Evolutionary conservation across 1,140 invertebrate species (phyloP), one percentile per base, ranked within the genome.

Genomic region (Leptinotarsa undecemlineata): DNA sequence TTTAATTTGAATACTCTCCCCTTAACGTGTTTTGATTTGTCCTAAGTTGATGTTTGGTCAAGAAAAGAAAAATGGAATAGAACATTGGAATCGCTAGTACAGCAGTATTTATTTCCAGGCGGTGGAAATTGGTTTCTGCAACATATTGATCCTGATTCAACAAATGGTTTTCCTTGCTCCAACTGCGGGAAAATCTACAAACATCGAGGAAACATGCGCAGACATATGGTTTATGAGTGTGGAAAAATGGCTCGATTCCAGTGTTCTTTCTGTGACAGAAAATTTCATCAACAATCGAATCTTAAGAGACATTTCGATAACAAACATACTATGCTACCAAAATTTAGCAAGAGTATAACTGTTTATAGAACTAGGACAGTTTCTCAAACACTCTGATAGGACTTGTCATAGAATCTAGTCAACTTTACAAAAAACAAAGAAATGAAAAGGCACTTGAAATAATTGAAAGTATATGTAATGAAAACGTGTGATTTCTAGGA

Each of bases 271-370:
- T 87, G 86, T 82, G 82, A 81, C 62, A 85, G 85, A 78, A 85
- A 85, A 72, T 88, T 87, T 78, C 86, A 86, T 67, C 86, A 87
- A 69, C 86, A 86, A 73, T 84, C 85, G 71, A 87, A 87, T 80
- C 81, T 87, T 69, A 85, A 86, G 73, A 81, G 86, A 63, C 86
- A 87, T 78, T 80, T 79, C 60, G 81, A 83, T 81, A 82, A 81
- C 76, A 80, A 81, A 81, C 79, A 78, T 74, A 76, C 76, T 63
- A 78, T 77, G 72, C 20, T 80, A 68, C 79, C 78, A 71, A 81
- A 80, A 67, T 81, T 81, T 66, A 81, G 77, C 63, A 80, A 80
- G 71, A 81, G 75, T 72, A 82, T 82, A 48, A 82, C 80, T 13
- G 79, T 82, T 62, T 82, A 81, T 72, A 76, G 81, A 70, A 82